Base-by-base conservation (phyloP, 2,113 vertebrate genomes). In the Daphoenositta chrysoptera region DNA sequence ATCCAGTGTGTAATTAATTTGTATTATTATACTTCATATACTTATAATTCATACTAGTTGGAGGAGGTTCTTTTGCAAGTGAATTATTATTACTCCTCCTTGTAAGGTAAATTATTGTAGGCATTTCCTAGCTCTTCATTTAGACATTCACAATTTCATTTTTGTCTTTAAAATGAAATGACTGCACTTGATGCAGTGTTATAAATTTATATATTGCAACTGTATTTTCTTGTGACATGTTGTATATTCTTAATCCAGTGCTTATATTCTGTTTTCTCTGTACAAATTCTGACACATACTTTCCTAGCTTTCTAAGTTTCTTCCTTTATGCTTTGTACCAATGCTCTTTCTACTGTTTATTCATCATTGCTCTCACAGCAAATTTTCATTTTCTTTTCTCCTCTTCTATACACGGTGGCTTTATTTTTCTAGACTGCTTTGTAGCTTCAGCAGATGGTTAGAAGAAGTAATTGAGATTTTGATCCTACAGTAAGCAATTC, bases 21-120 rank as follows among this genome's bases (percentile, higher is more conserved):
- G 1, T 37, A 4, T 26, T 15, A 6, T 27, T 87, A 9, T 45
- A 26, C 1, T 78, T 57, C 0, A 1, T 39, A 3, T 45, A 11
- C 9, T n/a, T 78, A 47, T 2, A 42, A 7, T 11, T 68, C 4
- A 40, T 64, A 13, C 0, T 69, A 27, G 20, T 81, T 65, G 50
- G 6, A 78, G 17, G 11, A 21, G 4, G 3, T 51, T 44, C 4
- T 57, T 61, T 89, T 72, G 14, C 7, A 63, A 72, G 37, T 50
- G 39, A 77, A n/a, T 47, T 65, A 44, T 35, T 77, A 39, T 42
- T 66, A 35, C 5, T 14, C 1, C 4, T 92, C 17, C 31, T 70
- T 77, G 16, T 28, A 60, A 64, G 16, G 19, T 56, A 83, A 88
- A 45, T 70, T 53, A 11, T 68, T 12, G 7, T 82, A 42, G 48